phyloP scores from a whole-genome alignment of 2,888 invertebrate species.

The Trissonchulus latispiculum region DNA sequence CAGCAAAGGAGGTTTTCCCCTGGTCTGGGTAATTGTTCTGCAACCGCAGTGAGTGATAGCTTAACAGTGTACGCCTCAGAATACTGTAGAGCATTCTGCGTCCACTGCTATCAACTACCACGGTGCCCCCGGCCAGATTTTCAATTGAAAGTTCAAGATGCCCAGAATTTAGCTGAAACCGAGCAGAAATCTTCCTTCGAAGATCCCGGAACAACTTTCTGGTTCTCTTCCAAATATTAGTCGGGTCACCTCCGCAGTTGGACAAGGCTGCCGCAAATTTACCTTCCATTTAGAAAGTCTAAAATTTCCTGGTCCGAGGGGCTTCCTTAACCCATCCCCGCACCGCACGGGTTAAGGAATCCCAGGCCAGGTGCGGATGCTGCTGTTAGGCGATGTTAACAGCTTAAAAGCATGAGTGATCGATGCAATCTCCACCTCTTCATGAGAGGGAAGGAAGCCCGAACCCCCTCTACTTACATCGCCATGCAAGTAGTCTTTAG shows the following conservation, averaged over 20 bases:
- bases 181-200: not conserved
- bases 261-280: not conserved
- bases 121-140: too few species aligned
- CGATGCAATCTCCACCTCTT: slow-evolving; percentile 24
- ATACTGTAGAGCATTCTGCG: not conserved
- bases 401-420: not conserved
- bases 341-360: not conserved
- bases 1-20: too few species aligned
- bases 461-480: slow-evolving; percentile 10
- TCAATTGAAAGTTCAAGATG: not conserved
- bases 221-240: not conserved
- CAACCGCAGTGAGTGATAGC: too few species aligned
- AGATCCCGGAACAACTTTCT: not conserved
- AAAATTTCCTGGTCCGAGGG: slow-evolving; percentile 16
- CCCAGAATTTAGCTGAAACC: not conserved
- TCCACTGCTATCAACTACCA: not conserved
- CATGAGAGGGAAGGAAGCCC: slow-evolving; percentile 22
- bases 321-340: not conserved
- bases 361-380: not conserved
- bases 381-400: not conserved
- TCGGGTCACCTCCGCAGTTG: not conserved
- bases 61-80: not conserved
- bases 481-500: slow-evolving; percentile 28
- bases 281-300: not conserved
- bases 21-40: too few species aligned